A percentile compares a stretch with the other conserved stretches of the same genome.
Evolutionary conservation across 2,113 vertebrate genomes (phyloP).

Genomic region (Athene noctua): DNA sequence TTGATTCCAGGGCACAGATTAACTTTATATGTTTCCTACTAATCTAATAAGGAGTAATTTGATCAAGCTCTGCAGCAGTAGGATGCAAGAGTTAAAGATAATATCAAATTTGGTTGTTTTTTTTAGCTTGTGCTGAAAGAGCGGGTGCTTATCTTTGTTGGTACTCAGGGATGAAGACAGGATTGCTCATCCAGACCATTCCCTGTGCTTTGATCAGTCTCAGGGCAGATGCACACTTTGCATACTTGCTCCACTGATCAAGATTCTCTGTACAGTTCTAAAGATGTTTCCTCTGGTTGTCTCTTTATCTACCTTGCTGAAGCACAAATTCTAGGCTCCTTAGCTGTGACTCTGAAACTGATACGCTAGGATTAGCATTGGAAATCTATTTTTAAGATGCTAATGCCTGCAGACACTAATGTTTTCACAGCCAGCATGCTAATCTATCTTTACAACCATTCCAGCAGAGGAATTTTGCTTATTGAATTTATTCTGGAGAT

Average conservation of each 20-base stretch:
- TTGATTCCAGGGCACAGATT: not conserved
- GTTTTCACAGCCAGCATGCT: not conserved
- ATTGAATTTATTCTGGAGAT: not conserved
- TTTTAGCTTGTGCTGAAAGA: not conserved
- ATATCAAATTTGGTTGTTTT: not conserved
- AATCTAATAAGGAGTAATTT: not conserved
- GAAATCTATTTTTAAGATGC: not conserved
- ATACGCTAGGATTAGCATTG: not conserved
- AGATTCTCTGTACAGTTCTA: not conserved
- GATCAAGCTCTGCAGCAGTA: not conserved
- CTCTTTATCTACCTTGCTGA: not conserved
- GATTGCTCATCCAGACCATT: not conserved
- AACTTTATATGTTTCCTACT: not conserved
- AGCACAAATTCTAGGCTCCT: not conserved
- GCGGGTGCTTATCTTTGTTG: not conserved
- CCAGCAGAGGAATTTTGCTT: not conserved
- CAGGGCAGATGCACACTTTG: fast-evolving
- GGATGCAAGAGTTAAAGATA: not conserved
- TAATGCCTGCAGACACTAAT: not conserved
- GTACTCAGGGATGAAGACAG: not conserved
- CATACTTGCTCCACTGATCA: not conserved
- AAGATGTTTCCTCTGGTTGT: not conserved
- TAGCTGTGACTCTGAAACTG: not conserved
- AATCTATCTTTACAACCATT: not conserved
- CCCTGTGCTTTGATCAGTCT: not conserved